Evolutionary conservation across 2,888 invertebrate genomes (phyloP).

Genomic region (Eupeodes luniger): DNA sequence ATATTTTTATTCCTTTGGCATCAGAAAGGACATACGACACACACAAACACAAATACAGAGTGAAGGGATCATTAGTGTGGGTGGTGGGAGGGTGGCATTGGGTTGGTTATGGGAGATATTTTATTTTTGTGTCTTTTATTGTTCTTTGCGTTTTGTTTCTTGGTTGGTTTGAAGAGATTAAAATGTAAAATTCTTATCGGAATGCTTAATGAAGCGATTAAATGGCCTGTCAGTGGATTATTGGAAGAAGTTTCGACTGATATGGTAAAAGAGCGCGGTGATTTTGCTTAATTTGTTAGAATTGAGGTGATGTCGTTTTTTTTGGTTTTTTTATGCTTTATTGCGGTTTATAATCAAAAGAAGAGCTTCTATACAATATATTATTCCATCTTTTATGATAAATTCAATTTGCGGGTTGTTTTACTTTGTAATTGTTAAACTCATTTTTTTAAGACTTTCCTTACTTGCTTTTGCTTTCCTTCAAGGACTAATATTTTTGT

Average conservation of each 20-base stretch:
- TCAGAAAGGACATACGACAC: background rate
- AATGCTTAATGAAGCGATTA: slow-evolving; percentile 75
- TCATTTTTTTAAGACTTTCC: too few species aligned
- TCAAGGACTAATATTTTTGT: too few species aligned
- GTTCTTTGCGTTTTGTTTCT: slow-evolving; percentile 45
- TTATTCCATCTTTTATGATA: too few species aligned
- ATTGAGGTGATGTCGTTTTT: too few species aligned
- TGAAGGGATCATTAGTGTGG: slow-evolving; percentile 56
- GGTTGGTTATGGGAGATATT: background rate
- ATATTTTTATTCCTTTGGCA: slow-evolving; percentile 64
- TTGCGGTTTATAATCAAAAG: too few species aligned
- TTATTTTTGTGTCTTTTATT: slow-evolving; percentile 31
- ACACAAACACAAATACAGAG: background rate
- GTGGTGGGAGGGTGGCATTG: slow-evolving; percentile 16
- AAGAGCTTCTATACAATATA: too few species aligned
- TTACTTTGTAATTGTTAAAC: too few species aligned
- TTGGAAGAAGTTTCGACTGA: slow-evolving; percentile 60
- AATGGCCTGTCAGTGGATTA: slow-evolving; percentile 72
- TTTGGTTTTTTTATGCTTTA: too few species aligned
- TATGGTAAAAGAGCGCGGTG: slow-evolving; percentile 26
- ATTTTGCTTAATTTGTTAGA: slow-evolving; percentile 9
- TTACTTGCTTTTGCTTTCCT: too few species aligned
- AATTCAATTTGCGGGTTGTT: too few species aligned
- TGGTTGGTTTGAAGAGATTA: slow-evolving; percentile 56
- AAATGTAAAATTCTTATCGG: slow-evolving; percentile 76